Percentiles rank a stretch among this genome's conserved stretches.
phyloP scores from a whole-genome alignment of 2,888 invertebrate species.

The Cataglyphis altisquamis region DNA sequence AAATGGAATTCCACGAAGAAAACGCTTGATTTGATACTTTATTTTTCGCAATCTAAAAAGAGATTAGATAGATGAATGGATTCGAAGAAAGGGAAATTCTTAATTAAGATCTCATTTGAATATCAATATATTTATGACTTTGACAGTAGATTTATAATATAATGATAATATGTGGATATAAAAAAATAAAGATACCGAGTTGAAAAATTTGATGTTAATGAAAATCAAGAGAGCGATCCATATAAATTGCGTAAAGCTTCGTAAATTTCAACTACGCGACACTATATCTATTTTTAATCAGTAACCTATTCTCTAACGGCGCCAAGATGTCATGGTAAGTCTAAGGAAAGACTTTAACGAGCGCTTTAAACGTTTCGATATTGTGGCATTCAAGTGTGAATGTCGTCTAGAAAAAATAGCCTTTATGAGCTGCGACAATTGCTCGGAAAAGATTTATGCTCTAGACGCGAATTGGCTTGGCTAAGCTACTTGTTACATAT shows the following conservation, averaged over 20 bases:
- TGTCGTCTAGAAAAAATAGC: neutral
- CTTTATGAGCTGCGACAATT: conserved; percentile 18
- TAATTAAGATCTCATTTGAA: neutral
- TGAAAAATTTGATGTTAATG: neutral
- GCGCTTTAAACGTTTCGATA: neutral
- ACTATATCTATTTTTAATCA: neutral
- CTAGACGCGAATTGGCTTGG: conserved; percentile 9
- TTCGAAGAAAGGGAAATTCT: neutral
- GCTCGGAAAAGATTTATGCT: conserved; percentile 25
- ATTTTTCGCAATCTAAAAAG: neutral
- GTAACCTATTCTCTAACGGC: neutral
- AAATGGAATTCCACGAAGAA: neutral
- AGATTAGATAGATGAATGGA: neutral
- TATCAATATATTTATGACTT: neutral
- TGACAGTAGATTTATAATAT: neutral
- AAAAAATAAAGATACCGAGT: neutral
- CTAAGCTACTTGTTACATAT: conserved; percentile 28
- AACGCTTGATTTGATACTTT: neutral
- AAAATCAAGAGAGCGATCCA: neutral
- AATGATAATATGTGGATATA: neutral
- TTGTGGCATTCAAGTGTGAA: neutral
- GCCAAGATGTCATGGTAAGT: conserved; percentile 2
- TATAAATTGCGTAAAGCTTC: neutral
- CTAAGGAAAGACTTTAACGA: neutral
- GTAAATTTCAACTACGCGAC: neutral